Evolutionary conservation across 1,140 invertebrate genomes (phyloP).

Genomic region (Pectinophora gossypiella): DNA sequence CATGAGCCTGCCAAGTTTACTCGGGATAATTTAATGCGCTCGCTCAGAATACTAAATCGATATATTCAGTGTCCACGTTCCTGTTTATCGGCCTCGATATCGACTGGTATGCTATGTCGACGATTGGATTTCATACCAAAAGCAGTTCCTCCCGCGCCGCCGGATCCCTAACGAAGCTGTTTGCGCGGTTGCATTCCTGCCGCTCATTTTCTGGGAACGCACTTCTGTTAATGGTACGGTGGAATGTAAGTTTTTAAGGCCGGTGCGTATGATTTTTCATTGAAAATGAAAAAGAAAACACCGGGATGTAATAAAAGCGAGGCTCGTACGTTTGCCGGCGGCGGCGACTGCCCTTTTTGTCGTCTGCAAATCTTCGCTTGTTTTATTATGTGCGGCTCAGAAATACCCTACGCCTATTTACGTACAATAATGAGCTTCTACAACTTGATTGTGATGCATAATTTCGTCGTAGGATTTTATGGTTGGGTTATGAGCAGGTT

Average conservation of each 20-base stretch:
- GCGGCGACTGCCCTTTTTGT: conserved; percentile 40
- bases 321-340: conserved; percentile 32
- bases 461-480: neutral
- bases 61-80: neutral
- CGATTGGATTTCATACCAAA: neutral
- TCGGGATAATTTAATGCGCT: no score
- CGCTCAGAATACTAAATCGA: no score
- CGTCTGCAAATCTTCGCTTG: conserved; percentile 38
- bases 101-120: neutral
- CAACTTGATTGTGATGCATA: conserved; percentile 3
- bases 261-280: conserved; percentile 61
- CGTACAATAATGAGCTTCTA: neutral
- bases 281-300: conserved; percentile 64
- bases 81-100: neutral
- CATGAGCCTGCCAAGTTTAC: no score
- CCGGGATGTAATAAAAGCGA: conserved; percentile 42
- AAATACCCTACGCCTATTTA: neutral
- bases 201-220: conserved; percentile 63
- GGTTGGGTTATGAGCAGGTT: neutral
- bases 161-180: conserved; percentile 49
- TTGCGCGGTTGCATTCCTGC: conserved; percentile 52
- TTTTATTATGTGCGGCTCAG: conserved; percentile 47
- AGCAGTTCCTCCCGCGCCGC: conserved; percentile 8
- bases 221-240: conserved; percentile 41
- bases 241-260: conserved; percentile 54